phyloP scores from a whole-genome alignment of 2,797 vertebrate genomes.

The Meriones psammophilus region DNA sequence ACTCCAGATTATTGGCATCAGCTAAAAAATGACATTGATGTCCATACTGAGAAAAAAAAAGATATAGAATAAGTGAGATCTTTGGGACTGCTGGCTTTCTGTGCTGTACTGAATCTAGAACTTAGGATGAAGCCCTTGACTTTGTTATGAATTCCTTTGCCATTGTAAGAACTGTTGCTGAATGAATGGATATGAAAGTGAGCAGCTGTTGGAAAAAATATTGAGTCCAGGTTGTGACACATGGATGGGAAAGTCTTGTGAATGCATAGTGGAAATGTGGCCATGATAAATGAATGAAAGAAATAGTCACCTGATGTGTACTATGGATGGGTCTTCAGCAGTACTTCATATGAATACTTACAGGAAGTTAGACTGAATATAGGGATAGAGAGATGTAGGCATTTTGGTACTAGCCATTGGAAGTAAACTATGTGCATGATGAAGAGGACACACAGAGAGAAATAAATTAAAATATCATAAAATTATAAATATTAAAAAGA shows the following conservation, averaged over 20 bases:
- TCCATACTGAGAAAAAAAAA: background rate
- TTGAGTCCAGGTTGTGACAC: background rate
- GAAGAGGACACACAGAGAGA: background rate
- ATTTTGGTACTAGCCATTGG: background rate
- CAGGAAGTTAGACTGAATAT: background rate
- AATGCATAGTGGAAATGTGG: background rate
- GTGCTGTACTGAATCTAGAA: background rate
- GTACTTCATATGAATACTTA: background rate
- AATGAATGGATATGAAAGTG: background rate
- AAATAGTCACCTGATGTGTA: background rate
- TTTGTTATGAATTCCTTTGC: slow-evolving; percentile 16
- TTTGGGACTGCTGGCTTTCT: background rate
- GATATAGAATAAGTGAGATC: background rate
- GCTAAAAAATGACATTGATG: background rate
- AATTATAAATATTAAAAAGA: background rate
- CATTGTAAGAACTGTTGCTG: background rate
- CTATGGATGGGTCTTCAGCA: background rate
- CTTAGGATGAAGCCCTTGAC: background rate
- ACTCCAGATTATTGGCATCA: background rate
- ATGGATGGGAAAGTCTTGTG: slow-evolving; percentile 13
- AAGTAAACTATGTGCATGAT: background rate
- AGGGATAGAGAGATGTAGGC: background rate
- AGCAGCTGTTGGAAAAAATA: background rate
- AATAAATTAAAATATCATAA: background rate
- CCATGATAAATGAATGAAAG: background rate